Evolutionary conservation across 35 echinoderm and acorn worm genomes (phyloP), one percentile per base, ranked within the genome.

Genomic region (Ophioderma brevispina): DNA sequence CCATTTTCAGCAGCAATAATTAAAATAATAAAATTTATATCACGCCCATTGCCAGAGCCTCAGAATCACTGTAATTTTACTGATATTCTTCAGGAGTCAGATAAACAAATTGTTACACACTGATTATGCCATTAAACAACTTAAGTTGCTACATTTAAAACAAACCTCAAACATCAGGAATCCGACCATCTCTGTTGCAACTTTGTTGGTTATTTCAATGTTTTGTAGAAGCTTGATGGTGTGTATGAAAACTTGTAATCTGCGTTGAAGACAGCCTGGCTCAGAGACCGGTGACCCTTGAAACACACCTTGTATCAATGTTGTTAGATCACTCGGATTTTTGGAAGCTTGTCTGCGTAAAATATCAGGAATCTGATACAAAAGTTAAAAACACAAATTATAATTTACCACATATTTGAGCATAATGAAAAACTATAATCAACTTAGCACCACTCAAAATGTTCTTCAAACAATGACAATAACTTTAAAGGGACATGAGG

Each of bases 81-180:
- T n/a, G n/a, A n/a, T n/a, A n/a, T n/a, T n/a, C n/a, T n/a, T n/a
- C n/a, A n/a, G n/a, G n/a, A n/a, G n/a, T n/a, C n/a, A n/a, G n/a
- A n/a, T n/a, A n/a, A n/a, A n/a, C n/a, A n/a, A n/a, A n/a, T n/a
- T n/a, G n/a, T n/a, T n/a, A n/a, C n/a, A n/a, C n/a, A n/a, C n/a
- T n/a, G n/a, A n/a, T n/a, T n/a, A n/a, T n/a, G n/a, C n/a, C n/a
- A n/a, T n/a, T n/a, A n/a, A n/a, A n/a, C n/a, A n/a, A n/a, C n/a
- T n/a, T n/a, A n/a, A n/a, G n/a, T n/a, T n/a, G n/a, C n/a, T n/a
- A n/a, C n/a, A n/a, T n/a, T n/a, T n/a, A n/a, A n/a, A n/a, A n/a
- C 80, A 85, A 33, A 91, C 90, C 90, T 91, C 90, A 39, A 91
- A 85, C 32, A 91, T 70, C 30, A 91, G 77, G 40, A 78, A 85